A percentile compares a stretch with the other conserved stretches of the same genome.
These are phyloP conservation scores for Thinocorus orbignyianus DNA, from an alignment of 2,113 vertebrate species.

Conservation along the genomic window DNA sequence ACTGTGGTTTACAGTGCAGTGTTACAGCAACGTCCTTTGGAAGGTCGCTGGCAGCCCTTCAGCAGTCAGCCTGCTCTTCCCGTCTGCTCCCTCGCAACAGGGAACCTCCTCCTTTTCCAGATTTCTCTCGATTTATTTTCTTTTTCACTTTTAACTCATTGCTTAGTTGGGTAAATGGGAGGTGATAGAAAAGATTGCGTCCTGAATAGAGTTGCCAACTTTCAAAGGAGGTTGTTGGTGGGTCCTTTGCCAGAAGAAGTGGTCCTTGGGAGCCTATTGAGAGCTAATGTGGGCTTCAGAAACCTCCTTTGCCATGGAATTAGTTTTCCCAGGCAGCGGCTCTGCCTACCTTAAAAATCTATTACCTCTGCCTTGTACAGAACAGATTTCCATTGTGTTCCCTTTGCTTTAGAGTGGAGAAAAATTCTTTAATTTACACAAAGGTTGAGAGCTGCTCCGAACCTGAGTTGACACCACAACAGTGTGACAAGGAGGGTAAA, in stretches of 20 bases:
- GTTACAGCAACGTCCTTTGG: not conserved
- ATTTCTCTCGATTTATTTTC: not conserved
- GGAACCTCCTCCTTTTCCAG: not conserved
- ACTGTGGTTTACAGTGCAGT: not conserved
- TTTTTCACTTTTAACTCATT: not conserved
- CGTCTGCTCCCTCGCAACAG: not conserved
- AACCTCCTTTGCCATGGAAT: fast-evolving
- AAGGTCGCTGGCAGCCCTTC: not conserved
- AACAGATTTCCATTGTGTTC: not conserved
- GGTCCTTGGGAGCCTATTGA: not conserved
- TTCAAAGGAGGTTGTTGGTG: not conserved
- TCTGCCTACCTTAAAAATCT: not conserved
- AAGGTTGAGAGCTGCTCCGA: not conserved
- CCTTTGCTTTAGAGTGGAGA: not conserved
- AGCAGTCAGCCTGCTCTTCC: not conserved
- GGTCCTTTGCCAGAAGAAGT: not conserved
- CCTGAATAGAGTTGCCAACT: not conserved
- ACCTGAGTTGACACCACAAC: not conserved
- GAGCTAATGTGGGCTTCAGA: fast-evolving
- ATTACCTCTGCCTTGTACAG: fast-evolving
- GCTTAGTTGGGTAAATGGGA: not conserved
- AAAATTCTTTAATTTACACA: too few species aligned
- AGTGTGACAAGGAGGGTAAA: not conserved
- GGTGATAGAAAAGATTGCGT: not conserved
- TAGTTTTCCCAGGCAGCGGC: not conserved